Evolutionary conservation across 2,113 vertebrate genomes (phyloP).

Genomic region (Mobula birostris): DNA sequence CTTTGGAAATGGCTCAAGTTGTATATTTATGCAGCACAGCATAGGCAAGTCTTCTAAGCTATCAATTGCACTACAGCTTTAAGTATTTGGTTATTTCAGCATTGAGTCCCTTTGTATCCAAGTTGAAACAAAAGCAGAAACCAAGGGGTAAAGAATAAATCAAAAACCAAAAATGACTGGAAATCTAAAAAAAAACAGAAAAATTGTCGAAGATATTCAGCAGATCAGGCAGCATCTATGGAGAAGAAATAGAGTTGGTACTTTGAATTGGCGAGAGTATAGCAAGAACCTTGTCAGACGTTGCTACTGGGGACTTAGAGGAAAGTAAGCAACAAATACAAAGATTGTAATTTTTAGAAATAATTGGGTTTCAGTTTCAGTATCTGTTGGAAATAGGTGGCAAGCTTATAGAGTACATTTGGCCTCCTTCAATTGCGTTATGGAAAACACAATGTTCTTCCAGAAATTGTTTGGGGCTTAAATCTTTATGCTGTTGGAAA

Average conservation of each 20-base stretch:
- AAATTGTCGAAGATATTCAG: no score
- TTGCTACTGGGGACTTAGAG: not conserved
- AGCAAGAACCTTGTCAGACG: not conserved
- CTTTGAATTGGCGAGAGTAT: no score
- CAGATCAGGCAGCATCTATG: no score
- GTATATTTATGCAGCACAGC: not conserved
- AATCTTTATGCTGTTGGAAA: not conserved
- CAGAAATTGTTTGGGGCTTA: not conserved
- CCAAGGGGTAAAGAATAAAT: not conserved
- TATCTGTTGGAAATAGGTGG: not conserved
- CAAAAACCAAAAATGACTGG: no score
- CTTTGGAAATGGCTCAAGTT: no score
- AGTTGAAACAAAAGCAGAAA: not conserved
- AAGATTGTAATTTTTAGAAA: not conserved
- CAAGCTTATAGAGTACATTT: not conserved
- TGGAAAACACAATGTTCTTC: not conserved
- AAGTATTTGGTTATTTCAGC: not conserved
- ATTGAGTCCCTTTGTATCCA: not conserved
- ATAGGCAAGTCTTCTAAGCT: not conserved
- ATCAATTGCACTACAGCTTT: not conserved
- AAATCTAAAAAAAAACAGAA: no score
- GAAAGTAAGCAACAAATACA: not conserved
- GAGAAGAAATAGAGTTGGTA: no score
- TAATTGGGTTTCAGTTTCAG: not conserved
- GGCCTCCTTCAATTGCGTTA: not conserved